Conservation (phyloP, 1,140 invertebrate genomes). For the Cyphomyrmex costatus region DNA sequence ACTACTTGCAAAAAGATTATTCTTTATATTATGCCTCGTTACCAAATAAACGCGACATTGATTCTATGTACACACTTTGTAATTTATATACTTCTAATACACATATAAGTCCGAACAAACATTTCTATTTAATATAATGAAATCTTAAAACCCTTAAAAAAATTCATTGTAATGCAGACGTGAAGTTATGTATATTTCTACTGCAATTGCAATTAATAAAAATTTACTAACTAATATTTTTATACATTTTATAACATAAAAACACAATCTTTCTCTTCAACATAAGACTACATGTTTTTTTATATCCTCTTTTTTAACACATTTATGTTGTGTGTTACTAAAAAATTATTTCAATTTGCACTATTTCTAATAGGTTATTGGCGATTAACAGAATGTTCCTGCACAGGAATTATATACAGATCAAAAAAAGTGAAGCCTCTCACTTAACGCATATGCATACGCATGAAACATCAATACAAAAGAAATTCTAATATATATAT, state of each 20-base stretch:
- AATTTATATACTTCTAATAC: background rate
- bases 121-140: background rate
- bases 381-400: background rate
- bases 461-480: background rate
- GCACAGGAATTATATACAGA: background rate
- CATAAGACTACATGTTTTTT: background rate
- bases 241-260: background rate
- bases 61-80: background rate
- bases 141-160: constrained; percentile 12
- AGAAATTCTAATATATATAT: background rate
- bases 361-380: background rate
- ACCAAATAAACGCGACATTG: constrained; percentile 30
- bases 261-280: too few relatives aligned
- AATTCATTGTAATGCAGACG: background rate
- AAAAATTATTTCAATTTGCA: background rate
- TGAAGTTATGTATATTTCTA: background rate
- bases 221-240: background rate
- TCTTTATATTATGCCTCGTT: background rate
- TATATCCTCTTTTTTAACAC: background rate
- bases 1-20: constrained; percentile 25
- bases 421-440: background rate
- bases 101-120: background rate
- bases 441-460: background rate
- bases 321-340: background rate
- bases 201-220: background rate